These are phyloP conservation scores for Agrypnus murinus DNA, from an alignment of 2,888 invertebrate species.

Conservation along the genomic window DNA sequence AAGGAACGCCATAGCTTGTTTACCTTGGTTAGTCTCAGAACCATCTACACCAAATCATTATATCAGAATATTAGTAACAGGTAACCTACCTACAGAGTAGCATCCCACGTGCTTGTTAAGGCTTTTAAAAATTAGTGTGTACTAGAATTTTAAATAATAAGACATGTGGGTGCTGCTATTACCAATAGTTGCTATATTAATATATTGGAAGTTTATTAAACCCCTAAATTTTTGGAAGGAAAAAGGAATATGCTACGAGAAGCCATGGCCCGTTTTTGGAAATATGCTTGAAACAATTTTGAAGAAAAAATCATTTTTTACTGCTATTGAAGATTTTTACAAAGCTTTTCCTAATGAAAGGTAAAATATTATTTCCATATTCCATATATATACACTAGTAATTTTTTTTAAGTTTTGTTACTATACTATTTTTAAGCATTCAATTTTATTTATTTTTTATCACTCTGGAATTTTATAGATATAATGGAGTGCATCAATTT, in stretches of 20 bases:
- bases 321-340: conserved; percentile 36
- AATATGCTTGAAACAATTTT: conserved; percentile 38
- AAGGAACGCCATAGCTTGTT: not conserved
- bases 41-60: not conserved
- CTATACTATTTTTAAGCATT: too few species aligned
- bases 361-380: too few species aligned
- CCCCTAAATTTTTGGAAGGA: conserved; percentile 48
- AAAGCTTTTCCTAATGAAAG: not conserved
- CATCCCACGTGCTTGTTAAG: too few species aligned
- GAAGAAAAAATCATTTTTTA: conserved; percentile 24
- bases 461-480: conserved; percentile 20
- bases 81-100: too few species aligned
- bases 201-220: conserved; percentile 30
- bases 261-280: conserved; percentile 46
- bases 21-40: not conserved
- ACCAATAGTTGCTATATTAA: not conserved
- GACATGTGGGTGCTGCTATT: not conserved
- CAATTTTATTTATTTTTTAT: too few species aligned
- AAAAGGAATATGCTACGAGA: conserved; percentile 39
- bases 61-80: too few species aligned
- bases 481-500: conserved; percentile 38
- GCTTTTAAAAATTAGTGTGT: too few species aligned
- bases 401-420: too few species aligned
- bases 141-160: too few species aligned
- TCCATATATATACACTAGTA: too few species aligned